These are phyloP conservation scores for Eurosta solidaginis DNA, from an alignment of 1,140 invertebrate species.

Conservation along the genomic window DNA sequence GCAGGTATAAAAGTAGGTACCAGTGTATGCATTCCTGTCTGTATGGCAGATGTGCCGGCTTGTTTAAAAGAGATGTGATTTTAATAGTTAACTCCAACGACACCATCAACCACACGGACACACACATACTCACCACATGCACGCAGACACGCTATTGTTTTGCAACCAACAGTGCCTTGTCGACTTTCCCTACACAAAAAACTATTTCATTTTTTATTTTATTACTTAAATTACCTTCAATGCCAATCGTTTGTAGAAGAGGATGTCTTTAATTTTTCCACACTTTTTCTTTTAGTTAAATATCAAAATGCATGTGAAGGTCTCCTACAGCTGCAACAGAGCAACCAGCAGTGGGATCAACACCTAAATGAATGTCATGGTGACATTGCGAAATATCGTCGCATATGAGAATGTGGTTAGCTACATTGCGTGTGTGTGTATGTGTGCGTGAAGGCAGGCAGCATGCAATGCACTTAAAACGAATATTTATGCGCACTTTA, in stretches of 20 bases:
- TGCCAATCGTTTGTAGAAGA: no score
- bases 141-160: not conserved
- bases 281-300: not conserved
- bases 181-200: not conserved
- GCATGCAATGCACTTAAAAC: not conserved
- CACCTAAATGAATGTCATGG: conserved; percentile 4
- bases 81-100: not conserved
- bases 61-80: not conserved
- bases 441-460: not conserved
- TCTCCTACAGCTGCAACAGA: not conserved
- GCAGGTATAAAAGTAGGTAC: no score
- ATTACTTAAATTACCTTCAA: not conserved
- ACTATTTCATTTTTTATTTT: not conserved
- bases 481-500: conserved; percentile 24
- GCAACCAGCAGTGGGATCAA: conserved; percentile 8
- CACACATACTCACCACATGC: not conserved
- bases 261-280: no score
- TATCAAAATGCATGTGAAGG: not conserved
- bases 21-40: no score
- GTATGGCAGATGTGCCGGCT: no score
- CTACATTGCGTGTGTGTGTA: not conserved
- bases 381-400: not conserved
- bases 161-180: not conserved
- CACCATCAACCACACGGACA: not conserved
- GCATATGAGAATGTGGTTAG: not conserved